Evolutionary conservation across 2,113 vertebrate species (phyloP).

Genomic region (Nicator chloris): DNA sequence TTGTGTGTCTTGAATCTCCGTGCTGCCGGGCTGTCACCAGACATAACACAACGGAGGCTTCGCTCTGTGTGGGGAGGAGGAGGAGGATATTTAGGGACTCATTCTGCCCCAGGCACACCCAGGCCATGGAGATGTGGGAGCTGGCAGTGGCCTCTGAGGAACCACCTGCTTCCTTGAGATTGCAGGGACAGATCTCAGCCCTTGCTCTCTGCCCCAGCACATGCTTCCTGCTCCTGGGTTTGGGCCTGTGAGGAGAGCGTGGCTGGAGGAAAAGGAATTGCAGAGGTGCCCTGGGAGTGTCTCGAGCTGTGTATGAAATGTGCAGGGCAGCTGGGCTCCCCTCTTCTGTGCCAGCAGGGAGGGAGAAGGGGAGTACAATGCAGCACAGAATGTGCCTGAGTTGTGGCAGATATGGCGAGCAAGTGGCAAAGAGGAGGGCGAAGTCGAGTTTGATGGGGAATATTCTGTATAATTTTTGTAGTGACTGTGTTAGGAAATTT

Average conservation of each 20-base stretch:
- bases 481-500: not conserved
- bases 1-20: not conserved
- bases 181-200: not conserved
- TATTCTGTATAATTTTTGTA: not conserved
- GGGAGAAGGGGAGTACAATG: not conserved
- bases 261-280: not conserved
- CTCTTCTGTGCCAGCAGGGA: not conserved
- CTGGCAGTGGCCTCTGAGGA: conserved; percentile 1
- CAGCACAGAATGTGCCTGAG: not conserved
- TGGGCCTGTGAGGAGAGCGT: not conserved
- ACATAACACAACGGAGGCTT: not conserved
- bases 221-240: conserved; percentile 3
- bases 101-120: not conserved
- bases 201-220: not conserved
- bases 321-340: not conserved
- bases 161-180: conserved; percentile 60
- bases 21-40: not conserved
- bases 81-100: not conserved
- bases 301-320: fast-evolving
- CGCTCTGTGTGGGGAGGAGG: not conserved
- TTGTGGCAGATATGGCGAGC: not conserved
- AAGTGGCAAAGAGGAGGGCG: not conserved
- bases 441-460: not conserved
- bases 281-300: not conserved
- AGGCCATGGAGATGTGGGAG: not conserved